These are phyloP conservation scores for Hypsibius dujardini DNA, from an alignment of 1,140 invertebrate genomes.

Conservation along the genomic window DNA sequence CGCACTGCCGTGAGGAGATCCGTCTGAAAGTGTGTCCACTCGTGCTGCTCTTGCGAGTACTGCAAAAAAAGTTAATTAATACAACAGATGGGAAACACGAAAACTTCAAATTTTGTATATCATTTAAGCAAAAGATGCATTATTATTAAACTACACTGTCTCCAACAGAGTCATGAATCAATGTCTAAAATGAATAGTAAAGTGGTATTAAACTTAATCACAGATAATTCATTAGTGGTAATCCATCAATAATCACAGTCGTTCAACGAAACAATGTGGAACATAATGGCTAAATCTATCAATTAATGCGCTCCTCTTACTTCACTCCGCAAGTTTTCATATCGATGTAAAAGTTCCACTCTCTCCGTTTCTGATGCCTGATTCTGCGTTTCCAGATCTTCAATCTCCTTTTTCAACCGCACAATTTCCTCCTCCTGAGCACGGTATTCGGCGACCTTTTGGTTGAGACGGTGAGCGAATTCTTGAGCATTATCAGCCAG, in stretches of 20 bases:
- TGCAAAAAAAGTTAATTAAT: conserved; percentile 22
- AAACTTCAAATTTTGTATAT: neutral
- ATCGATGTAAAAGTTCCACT: neutral
- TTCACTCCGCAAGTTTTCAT: too few relatives aligned
- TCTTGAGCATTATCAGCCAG: conserved; percentile 43
- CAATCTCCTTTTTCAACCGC: conserved; percentile 15
- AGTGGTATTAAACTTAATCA: neutral
- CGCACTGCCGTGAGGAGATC: conserved; percentile 77
- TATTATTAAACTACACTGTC: neutral
- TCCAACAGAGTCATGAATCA: neutral
- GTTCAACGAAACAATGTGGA: too few relatives aligned
- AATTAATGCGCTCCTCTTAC: too few relatives aligned
- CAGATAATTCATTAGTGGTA: neutral
- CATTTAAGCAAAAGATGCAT: neutral
- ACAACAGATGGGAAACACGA: conserved; percentile 17
- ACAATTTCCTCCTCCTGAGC: neutral
- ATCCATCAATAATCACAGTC: neutral
- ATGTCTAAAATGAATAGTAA: neutral
- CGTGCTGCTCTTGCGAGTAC: conserved; percentile 40
- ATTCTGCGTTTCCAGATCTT: conserved; percentile 3
- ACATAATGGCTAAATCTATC: too few relatives aligned
- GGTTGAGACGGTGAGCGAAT: conserved; percentile 28
- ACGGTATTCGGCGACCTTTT: conserved; percentile 18
- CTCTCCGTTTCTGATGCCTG: neutral
- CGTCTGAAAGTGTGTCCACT: conserved; percentile 82